Evolutionary conservation across 2,797 vertebrate species (phyloP), one percentile per base, ranked within the genome.

Genomic region (Yasuhikotakia modesta): DNA sequence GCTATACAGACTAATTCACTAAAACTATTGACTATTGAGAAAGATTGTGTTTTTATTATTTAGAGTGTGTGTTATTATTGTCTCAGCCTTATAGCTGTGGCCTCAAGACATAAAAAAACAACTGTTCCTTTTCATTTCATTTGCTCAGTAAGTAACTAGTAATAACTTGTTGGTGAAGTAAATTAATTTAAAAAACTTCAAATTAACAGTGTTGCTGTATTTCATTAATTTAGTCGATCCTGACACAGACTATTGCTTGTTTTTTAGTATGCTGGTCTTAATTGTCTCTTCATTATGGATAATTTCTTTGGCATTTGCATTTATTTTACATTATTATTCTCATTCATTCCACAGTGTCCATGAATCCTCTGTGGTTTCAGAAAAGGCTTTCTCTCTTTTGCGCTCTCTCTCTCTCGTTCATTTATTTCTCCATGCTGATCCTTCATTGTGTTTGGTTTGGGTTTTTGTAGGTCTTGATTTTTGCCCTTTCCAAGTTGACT

Each of bases 401-500:
- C 39, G 10, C 39, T 43, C 39, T 43, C 39, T 30, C 67, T 70
- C 79, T 16, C 21, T 10, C 14, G 81, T 83, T 82, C 83, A 75
- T 76, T 83, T 88, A 88, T 85, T 79, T 88, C 90, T 83, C 80
- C 39, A 43, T 43, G 94, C 94, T 95, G 94, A 95, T 95, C 95
- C 95, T 93, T 95, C 95, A 91, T 97, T 95, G 95, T 95, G 93
- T 98, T 94, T 97, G 96, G 94, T 98, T 98, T 98, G 96, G 96
- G 96, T 99, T 90, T 95, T 94, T 95, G 93, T 98, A 98, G 98
- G 97, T 99, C 96, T 98, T 98, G 97, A 97, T 98, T 98, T 99
- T 97, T 96, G 95, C 96, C 94, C 95, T 96, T 99, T 98, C 97
- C 97, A 99, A 95, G 95, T 97, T 95, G 97, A 96, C 92, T 96